phyloP scores from a whole-genome alignment of 2,113 vertebrate species.

The Agapornis roseicollis region DNA sequence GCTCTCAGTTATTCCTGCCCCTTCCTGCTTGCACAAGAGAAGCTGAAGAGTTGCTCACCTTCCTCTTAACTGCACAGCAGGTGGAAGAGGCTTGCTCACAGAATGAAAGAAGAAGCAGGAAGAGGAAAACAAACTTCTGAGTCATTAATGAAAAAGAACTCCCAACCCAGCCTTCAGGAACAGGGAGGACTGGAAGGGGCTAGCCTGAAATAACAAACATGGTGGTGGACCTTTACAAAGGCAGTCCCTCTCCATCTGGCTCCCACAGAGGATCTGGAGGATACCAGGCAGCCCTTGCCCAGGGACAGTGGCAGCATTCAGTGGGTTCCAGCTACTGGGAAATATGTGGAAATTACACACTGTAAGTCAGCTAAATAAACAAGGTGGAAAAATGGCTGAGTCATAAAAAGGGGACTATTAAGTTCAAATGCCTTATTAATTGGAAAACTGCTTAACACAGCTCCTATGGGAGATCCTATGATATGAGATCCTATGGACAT shows the following conservation, averaged over 20 bases:
- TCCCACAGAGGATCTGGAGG: background rate
- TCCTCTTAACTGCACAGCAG: background rate
- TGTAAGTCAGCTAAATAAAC: slow-evolving; percentile 35
- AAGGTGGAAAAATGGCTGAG: slow-evolving; percentile 30
- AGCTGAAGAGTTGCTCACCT: background rate
- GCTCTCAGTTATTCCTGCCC: background rate
- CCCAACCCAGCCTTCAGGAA: background rate
- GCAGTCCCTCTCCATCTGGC: background rate
- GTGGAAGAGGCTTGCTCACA: background rate
- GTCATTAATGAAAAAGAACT: background rate
- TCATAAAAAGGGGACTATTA: slow-evolving; percentile 8
- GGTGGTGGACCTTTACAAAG: background rate
- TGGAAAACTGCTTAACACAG: slow-evolving; percentile 32
- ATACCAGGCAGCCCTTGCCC: background rate
- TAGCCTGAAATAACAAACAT: background rate
- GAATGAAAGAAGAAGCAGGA: background rate
- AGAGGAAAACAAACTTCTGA: slow-evolving; percentile 25
- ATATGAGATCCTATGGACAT: slow-evolving; percentile 4
- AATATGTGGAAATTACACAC: slow-evolving; percentile 26
- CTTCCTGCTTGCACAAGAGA: background rate
- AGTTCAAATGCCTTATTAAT: slow-evolving; percentile 11
- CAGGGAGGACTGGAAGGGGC: background rate
- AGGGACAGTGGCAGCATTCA: slow-evolving; percentile 48
- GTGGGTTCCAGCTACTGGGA: slow-evolving; percentile 19
- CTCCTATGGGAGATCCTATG: no score